These are phyloP conservation scores for Neolamprologus hecqui DNA, from an alignment of 2,113 vertebrate species.

Conservation along the genomic window DNA sequence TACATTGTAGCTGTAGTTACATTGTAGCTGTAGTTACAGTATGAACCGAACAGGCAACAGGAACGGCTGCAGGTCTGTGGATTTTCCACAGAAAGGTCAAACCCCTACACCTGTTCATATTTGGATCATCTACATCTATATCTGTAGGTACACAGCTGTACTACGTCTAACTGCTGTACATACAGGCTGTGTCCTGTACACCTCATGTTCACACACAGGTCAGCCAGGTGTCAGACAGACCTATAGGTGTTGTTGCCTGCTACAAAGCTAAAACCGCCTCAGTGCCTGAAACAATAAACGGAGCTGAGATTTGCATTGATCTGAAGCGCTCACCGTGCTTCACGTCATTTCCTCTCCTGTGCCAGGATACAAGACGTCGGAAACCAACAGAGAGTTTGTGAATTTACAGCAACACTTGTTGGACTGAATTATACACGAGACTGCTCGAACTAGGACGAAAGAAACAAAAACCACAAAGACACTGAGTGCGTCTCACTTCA, in stretches of 20 bases:
- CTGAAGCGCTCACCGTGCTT: not conserved
- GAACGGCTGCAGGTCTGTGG: not conserved
- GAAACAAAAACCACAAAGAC: not conserved
- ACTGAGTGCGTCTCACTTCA: not conserved
- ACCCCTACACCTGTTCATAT: not conserved
- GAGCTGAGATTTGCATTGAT: not conserved
- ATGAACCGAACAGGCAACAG: not conserved
- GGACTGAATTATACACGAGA: too few relatives aligned
- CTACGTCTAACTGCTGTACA: not conserved
- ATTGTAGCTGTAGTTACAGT: not conserved
- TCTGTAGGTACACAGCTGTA: not conserved
- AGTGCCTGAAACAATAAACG: constrained; percentile 14
- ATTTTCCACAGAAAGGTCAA: not conserved
- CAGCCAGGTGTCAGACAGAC: not conserved
- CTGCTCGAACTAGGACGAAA: not conserved
- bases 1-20: not conserved
- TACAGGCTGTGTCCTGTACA: not conserved
- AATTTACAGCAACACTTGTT: too few relatives aligned
- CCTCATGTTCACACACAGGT: not conserved
- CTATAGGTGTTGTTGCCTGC: not conserved
- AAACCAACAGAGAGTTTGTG: not conserved
- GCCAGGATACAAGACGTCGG: not conserved
- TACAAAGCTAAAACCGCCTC: not conserved
- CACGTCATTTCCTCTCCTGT: not conserved
- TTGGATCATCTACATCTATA: not conserved